phyloP scores from a whole-genome alignment of 2,888 invertebrate species.

The Amphipyra berbera region DNA sequence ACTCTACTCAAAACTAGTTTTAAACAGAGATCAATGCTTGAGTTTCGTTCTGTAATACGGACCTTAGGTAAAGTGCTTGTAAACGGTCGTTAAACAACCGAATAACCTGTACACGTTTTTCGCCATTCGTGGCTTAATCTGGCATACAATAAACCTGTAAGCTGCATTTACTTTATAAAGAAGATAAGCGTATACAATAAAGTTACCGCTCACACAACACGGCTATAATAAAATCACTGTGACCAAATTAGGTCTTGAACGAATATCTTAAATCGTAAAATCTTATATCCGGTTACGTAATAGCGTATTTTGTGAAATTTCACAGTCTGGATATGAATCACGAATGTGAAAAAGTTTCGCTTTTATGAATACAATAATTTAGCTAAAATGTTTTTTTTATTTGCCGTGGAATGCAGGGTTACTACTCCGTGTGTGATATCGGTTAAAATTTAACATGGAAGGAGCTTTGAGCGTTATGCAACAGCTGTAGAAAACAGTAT shows the following conservation, averaged over 20 bases:
- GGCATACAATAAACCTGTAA: background rate
- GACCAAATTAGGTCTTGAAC: conserved; percentile 27
- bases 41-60: too few species aligned
- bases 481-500: too few species aligned
- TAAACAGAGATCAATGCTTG: too few species aligned
- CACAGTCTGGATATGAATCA: conserved; percentile 48
- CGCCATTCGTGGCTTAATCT: conserved; percentile 5
- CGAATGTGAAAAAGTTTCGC: conserved; percentile 37
- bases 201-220: background rate
- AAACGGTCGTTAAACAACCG: conserved; percentile 1
- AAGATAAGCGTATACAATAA: background rate
- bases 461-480: too few species aligned
- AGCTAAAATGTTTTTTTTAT: background rate
- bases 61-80: conserved; percentile 7
- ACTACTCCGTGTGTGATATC: background rate
- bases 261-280: conserved; percentile 26
- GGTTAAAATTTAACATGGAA: too few species aligned
- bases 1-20: too few species aligned
- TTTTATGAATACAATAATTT: conserved; percentile 33
- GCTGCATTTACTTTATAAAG: conserved; percentile 3
- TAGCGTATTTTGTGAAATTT: conserved; percentile 30
- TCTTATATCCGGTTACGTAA: conserved; percentile 55
- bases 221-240: conserved; percentile 14
- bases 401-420: conserved; percentile 4
- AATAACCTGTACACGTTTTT: conserved; percentile 18